Evolutionary conservation across 2,888 invertebrate genomes (phyloP).

Genomic region (Therioaphis trifolii): DNA sequence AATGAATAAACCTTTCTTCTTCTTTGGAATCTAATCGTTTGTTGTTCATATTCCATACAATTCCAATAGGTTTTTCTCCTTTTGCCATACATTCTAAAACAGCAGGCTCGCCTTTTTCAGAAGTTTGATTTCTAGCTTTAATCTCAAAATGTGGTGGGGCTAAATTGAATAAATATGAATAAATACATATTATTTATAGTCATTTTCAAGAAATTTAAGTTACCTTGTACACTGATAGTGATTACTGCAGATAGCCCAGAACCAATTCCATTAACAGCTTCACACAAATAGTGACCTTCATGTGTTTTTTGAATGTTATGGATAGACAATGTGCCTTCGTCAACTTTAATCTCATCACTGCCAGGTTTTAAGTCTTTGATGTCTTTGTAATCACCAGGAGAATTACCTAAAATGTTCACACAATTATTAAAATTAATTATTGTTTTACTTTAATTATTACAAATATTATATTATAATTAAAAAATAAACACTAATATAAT

Average conservation of each 20-base stretch:
- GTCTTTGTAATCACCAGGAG: slow-evolving; percentile 93
- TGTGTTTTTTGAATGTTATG: slow-evolving; percentile 92
- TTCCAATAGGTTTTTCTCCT: slow-evolving; percentile 94
- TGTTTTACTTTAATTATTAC: slow-evolving; percentile 13
- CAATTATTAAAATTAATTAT: slow-evolving; percentile 40
- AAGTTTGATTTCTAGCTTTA: slow-evolving; percentile 90
- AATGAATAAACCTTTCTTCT: slow-evolving; percentile 76
- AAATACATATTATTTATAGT: neutral
- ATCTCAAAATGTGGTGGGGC: slow-evolving; percentile 94
- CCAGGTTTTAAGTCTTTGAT: slow-evolving; percentile 78
- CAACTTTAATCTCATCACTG: slow-evolving; percentile 90
- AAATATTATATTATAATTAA: neutral
- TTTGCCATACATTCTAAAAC: slow-evolving; percentile 92
- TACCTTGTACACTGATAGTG: slow-evolving; percentile 92
- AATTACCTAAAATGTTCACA: slow-evolving; percentile 77
- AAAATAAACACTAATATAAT: no score
- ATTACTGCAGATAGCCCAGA: slow-evolving; percentile 94
- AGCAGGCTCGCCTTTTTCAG: slow-evolving; percentile 89
- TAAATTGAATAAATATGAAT: slow-evolving; percentile 68
- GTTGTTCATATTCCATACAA: slow-evolving; percentile 94
- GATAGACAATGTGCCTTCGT: slow-evolving; percentile 92
- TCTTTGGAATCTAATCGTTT: slow-evolving; percentile 90
- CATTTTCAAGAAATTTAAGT: slow-evolving; percentile 64
- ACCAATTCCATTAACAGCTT: slow-evolving; percentile 95
- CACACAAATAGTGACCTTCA: slow-evolving; percentile 94